Percentiles rank a stretch among this genome's conserved stretches.
phyloP scores from a whole-genome alignment of 1,140 invertebrate genomes.

The Meloidogyne chitwoodi region DNA sequence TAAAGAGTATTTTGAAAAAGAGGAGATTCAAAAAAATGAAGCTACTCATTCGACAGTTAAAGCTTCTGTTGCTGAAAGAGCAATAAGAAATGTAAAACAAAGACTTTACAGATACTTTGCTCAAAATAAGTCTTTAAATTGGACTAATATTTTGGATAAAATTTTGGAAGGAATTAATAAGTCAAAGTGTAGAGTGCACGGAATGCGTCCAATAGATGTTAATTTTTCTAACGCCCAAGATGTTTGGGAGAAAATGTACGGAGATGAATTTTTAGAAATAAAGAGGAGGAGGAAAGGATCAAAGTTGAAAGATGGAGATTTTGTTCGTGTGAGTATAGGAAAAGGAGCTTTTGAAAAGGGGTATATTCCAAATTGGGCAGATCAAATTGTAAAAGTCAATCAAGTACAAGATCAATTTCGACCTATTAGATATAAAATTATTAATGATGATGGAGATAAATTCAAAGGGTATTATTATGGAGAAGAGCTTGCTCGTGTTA shows the following conservation, averaged over 20 bases:
- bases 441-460: background rate
- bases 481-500: background rate
- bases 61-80: conserved; percentile 7
- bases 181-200: background rate
- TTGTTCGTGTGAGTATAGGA: no score
- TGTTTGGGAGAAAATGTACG: no score
- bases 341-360: no score
- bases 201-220: conserved; percentile 13
- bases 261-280: background rate
- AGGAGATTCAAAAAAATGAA: no score
- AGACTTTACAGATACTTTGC: background rate
- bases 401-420: background rate
- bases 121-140: background rate
- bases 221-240: background rate
- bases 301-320: background rate
- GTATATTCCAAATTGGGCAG: conserved; percentile 23
- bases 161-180: conserved; percentile 6
- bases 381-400: conserved; percentile 18
- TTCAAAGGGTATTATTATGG: background rate
- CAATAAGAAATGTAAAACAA: conserved; percentile 1
- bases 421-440: background rate
- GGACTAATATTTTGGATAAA: conserved; percentile 7
- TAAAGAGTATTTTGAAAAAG: no score
- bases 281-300: background rate
- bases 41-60: background rate